phyloP scores from a whole-genome alignment of 2,113 vertebrate genomes.

The Nibea coibor region DNA sequence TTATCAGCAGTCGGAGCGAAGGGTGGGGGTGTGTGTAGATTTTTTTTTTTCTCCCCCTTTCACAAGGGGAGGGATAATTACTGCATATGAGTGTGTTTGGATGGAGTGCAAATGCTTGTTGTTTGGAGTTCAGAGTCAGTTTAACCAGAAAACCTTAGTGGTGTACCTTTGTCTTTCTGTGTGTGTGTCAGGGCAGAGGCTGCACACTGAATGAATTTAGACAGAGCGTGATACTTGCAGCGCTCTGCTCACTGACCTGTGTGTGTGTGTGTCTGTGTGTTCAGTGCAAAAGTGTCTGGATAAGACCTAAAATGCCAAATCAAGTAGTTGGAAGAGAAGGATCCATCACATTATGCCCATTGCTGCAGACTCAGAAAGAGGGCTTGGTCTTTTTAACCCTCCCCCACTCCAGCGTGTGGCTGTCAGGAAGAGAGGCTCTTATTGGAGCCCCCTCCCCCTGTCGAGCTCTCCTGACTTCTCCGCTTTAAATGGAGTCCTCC shows the following conservation, averaged over 20 bases:
- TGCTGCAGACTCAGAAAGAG: slow-evolving; percentile 65
- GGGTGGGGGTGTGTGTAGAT: slow-evolving; percentile 32
- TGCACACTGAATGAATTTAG: not conserved
- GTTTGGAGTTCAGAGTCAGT: slow-evolving; percentile 49
- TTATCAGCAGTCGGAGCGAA: slow-evolving; percentile 32
- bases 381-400: slow-evolving; percentile 69
- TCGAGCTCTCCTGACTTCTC: slow-evolving; percentile 53
- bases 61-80: slow-evolving; percentile 53
- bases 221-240: slow-evolving; percentile 16
- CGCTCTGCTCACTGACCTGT: slow-evolving; percentile 10
- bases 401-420: slow-evolving; percentile 67
- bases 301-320: slow-evolving; percentile 17
- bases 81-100: slow-evolving; percentile 54
- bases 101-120: slow-evolving; percentile 55
- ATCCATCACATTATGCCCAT: slow-evolving; percentile 58
- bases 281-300: slow-evolving; percentile 8
- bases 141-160: slow-evolving; percentile 48
- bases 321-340: slow-evolving; percentile 39
- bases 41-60: slow-evolving; percentile 4
- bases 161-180: slow-evolving; percentile 39
- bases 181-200: slow-evolving; percentile 19
- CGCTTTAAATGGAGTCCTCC: slow-evolving; percentile 72
- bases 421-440: slow-evolving; percentile 69
- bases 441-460: slow-evolving; percentile 72
- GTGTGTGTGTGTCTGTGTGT: not conserved